Percentiles rank a stretch among this genome's conserved stretches.
Conservation (phyloP, 2,888 invertebrate genomes). For the Erynnis tages region DNA sequence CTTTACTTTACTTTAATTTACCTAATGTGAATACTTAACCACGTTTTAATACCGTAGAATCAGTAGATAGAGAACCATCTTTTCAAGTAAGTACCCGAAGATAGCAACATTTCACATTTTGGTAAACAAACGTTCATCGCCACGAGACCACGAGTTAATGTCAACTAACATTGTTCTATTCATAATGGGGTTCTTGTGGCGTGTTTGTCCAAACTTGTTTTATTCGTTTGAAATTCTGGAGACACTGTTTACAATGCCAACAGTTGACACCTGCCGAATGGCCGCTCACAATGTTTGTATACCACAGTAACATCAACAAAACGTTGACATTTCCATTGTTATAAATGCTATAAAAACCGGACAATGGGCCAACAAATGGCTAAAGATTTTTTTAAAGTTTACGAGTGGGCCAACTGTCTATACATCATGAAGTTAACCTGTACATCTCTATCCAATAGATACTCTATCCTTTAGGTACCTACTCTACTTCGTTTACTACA, state of each 20-base stretch:
- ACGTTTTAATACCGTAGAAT: no score
- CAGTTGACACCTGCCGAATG: conserved; percentile 54
- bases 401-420: neutral
- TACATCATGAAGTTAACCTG: no score
- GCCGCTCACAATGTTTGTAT: conserved; percentile 11
- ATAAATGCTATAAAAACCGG: conserved; percentile 11
- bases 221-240: conserved; percentile 51
- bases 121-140: conserved; percentile 34
- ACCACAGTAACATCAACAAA: conserved; percentile 11
- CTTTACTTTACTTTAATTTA: no score
- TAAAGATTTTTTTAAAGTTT: neutral
- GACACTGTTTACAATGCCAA: conserved; percentile 60
- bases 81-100: neutral
- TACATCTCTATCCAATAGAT: no score
- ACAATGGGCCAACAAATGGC: conserved; percentile 13
- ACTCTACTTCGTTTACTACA: no score
- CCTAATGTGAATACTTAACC: no score
- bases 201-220: conserved; percentile 38
- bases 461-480: no score
- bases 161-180: conserved; percentile 24
- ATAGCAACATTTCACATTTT: neutral
- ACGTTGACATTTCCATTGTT: conserved; percentile 13
- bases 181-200: conserved; percentile 26
- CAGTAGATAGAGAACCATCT: neutral
- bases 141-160: neutral